phyloP scores from a whole-genome alignment of 2,797 vertebrate genomes.

The Enoplosus armatus region DNA sequence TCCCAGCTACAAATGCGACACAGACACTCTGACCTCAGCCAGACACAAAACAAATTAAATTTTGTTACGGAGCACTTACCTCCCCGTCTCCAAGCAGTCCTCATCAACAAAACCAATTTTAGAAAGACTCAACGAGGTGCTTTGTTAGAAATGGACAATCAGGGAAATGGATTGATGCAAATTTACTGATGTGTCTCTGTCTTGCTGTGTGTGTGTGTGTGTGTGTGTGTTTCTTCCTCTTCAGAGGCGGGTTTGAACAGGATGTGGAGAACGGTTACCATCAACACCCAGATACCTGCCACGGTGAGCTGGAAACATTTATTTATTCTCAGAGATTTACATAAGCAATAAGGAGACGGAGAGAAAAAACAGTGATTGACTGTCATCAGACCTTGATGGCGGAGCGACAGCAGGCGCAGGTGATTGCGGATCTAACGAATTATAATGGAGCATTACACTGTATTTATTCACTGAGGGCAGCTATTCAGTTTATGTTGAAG shows the following conservation, averaged over 20 bases:
- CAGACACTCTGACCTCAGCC: constrained; percentile 47
- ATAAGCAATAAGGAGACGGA: constrained; percentile 30
- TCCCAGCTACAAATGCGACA: constrained; percentile 11
- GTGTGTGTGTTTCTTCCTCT: constrained; percentile 42
- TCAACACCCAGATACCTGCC: constrained; percentile 85
- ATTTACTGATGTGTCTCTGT: constrained; percentile 54
- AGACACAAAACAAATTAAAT: constrained; percentile 56
- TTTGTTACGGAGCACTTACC: constrained; percentile 21
- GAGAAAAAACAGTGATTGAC: background rate
- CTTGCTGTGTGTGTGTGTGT: constrained; percentile 38
- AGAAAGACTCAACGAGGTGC: constrained; percentile 48
- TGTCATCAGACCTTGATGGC: constrained; percentile 25
- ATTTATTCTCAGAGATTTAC: constrained; percentile 22
- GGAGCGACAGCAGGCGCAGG: constrained; percentile 5
- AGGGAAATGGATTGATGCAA: constrained; percentile 59
- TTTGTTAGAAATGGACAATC: constrained; percentile 54
- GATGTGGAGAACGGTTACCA: constrained; percentile 83
- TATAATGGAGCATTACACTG: constrained; percentile 10
- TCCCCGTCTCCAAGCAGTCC: constrained; percentile 21
- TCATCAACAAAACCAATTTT: constrained; percentile 53
- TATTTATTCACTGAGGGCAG: constrained; percentile 40
- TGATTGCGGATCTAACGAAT: constrained; percentile 22
- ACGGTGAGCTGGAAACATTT: constrained; percentile 82
- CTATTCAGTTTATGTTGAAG: constrained; percentile 20
- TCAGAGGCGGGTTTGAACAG: constrained; percentile 88